phyloP scores from a whole-genome alignment of 2,888 invertebrate genomes.

The Caenorhabditis sp. region DNA sequence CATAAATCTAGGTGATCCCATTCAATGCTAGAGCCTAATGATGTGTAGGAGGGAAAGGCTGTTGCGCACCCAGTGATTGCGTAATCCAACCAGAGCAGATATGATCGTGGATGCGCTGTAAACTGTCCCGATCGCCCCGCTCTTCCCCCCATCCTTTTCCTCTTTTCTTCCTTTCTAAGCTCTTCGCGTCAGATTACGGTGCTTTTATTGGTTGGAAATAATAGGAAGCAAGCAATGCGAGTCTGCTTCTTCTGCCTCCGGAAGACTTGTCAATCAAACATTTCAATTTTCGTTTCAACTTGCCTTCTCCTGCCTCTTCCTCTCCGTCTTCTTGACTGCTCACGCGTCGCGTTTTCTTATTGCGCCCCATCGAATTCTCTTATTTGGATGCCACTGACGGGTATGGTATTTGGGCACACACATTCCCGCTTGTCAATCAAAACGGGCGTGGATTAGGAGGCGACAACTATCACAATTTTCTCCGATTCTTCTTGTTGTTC shows the following conservation, averaged over 20 bases:
- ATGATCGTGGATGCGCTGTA: conserved; percentile 29
- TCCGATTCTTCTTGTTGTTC: too few relatives aligned
- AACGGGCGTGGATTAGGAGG: neutral
- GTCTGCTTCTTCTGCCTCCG: conserved; percentile 18
- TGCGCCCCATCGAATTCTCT: conserved; percentile 6
- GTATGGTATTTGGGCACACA: neutral
- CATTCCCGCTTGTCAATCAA: neutral
- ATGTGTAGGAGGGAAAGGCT: conserved; percentile 21
- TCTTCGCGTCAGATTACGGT: conserved; percentile 30
- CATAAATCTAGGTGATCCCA: too few relatives aligned
- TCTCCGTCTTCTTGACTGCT: conserved; percentile 3
- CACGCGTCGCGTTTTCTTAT: conserved; percentile 10
- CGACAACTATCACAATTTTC: conserved; percentile 4
- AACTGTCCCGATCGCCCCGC: conserved; percentile 11
- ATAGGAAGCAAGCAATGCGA: conserved; percentile 44
- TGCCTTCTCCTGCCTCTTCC: conserved; percentile 24
- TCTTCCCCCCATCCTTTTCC: neutral
- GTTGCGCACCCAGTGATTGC: conserved; percentile 41
- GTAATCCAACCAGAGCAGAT: conserved; percentile 32
- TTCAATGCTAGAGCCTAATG: conserved; percentile 8
- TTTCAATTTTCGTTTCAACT: conserved; percentile 61
- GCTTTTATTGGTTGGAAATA: conserved; percentile 50
- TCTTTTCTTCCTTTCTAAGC: neutral
- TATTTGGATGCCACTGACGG: neutral
- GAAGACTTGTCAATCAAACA: conserved; percentile 62